Evolutionary conservation across 2,113 vertebrate genomes (phyloP).

Genomic region (Speoplatyrhinus poulsoni): DNA sequence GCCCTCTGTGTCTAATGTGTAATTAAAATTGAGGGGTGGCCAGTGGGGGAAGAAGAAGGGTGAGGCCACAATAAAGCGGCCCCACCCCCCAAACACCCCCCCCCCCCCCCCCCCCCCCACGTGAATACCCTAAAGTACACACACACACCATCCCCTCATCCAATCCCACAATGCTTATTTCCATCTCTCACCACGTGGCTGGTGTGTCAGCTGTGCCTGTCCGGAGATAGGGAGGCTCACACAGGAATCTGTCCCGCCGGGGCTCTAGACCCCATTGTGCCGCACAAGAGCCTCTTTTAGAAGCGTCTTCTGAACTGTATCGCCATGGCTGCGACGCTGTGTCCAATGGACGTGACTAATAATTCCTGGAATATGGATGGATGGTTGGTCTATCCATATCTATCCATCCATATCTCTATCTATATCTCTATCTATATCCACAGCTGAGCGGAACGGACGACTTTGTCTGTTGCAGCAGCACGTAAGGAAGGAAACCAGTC

Average conservation of each 20-base stretch:
- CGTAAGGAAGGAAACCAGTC: no score
- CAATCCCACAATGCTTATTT: conserved; percentile 30
- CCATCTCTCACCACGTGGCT: neutral
- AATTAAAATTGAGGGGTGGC: no score
- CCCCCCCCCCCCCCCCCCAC: neutral
- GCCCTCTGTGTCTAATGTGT: no score
- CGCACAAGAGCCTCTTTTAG: conserved; percentile 3
- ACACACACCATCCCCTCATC: no score
- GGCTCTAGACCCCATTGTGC: neutral
- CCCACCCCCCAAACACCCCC: neutral
- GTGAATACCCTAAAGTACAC: conserved; percentile 16
- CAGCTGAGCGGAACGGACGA: conserved; percentile 9
- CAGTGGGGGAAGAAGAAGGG: no score
- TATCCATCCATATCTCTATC: no score
- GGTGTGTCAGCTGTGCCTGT: conserved; percentile 35
- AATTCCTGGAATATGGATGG: conserved; percentile 17
- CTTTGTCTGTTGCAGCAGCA: neutral
- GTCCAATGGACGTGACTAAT: conserved; percentile 15
- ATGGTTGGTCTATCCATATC: no score
- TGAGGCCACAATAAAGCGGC: no score
- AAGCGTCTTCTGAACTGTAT: no score
- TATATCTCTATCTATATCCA: neutral
- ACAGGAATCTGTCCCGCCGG: no score
- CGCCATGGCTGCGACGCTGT: neutral
- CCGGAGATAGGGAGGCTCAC: neutral